Conservation (phyloP, 2,113 vertebrate species). For the Phainopepla nitens region DNA sequence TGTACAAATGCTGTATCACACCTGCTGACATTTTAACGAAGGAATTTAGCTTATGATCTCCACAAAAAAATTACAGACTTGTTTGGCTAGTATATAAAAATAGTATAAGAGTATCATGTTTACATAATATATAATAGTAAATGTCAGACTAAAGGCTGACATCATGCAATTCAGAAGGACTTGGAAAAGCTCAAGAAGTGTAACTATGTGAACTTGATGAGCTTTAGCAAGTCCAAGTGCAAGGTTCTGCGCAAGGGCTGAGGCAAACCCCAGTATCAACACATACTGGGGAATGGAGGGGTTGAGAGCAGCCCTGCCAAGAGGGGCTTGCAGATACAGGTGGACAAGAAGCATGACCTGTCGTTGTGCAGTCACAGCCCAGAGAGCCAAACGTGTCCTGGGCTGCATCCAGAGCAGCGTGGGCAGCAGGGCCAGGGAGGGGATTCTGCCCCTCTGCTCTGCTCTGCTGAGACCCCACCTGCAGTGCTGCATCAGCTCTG, state of each 20-base stretch:
- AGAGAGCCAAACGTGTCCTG: accelerated
- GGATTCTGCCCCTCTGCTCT: neutral
- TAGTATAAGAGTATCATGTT: neutral
- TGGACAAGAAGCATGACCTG: neutral
- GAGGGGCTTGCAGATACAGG: no score
- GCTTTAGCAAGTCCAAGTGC: neutral
- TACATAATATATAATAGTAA: neutral
- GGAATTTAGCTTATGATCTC: neutral
- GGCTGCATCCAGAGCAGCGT: accelerated
- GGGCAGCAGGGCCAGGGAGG: neutral
- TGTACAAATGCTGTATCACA: neutral
- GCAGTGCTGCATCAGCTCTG: neutral
- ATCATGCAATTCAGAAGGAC: neutral
- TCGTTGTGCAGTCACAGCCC: accelerated
- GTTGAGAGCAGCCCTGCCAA: neutral
- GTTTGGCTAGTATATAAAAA: neutral
- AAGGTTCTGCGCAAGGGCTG: neutral
- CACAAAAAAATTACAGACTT: neutral
- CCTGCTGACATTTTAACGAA: neutral
- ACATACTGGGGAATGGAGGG: neutral
- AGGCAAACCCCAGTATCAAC: accelerated
- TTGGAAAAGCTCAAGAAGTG: neutral
- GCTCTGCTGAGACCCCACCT: neutral
- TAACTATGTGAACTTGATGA: neutral
- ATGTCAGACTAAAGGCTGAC: neutral